Evolutionary conservation across 1,140 invertebrate species (phyloP), one percentile per base, ranked within the genome.

Genomic region (Drosophila mayri): DNA sequence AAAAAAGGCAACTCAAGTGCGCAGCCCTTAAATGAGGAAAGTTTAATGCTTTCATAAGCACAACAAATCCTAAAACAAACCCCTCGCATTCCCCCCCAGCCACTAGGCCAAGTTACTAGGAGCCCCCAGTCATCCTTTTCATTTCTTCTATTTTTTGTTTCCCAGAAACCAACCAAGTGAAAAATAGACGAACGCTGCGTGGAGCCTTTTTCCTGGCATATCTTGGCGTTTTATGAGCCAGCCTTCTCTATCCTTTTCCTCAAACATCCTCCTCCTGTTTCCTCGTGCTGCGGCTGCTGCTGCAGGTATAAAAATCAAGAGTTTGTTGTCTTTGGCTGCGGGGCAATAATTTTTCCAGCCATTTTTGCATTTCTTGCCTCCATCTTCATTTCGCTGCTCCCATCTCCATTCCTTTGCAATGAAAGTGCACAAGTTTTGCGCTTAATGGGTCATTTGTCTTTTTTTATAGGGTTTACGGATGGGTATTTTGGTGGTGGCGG

Each of bases 21-120:
- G 84, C 75, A 67, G 74, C 71, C 77, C 85, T 90, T 85, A 90
- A 90, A 90, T 90, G 85, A 90, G 85, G 85, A 90, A 90, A 90
- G 85, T 90, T 90, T 90, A 90, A 90, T 90, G 86, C 85, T 85
- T 88, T 88, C 85, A 88, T 88, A 88, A 88, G 85, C 85, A 88
- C 85, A 88, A 88, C 85, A 88, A 88, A 90, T 88, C 84, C 84
- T 81, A 85, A 88, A 87, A 81, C 81, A 90, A 90, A 63, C 57
- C 68, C 63, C 55, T 16, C 62, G n/a, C 38, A 49, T 41, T 44
- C 44, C 41, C n/a, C 25, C 18, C 35, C 58, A 64, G 9, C 40
- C 41, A 11, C 46, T 12, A 14, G 28, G 61, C 62, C 0, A 25
- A 18, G 61, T 38, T 44, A 9, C 38, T n/a, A 46, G 46, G 44